These are phyloP conservation scores for Orussus abietinus DNA, from an alignment of 1,140 invertebrate species.

Conservation along the genomic window DNA sequence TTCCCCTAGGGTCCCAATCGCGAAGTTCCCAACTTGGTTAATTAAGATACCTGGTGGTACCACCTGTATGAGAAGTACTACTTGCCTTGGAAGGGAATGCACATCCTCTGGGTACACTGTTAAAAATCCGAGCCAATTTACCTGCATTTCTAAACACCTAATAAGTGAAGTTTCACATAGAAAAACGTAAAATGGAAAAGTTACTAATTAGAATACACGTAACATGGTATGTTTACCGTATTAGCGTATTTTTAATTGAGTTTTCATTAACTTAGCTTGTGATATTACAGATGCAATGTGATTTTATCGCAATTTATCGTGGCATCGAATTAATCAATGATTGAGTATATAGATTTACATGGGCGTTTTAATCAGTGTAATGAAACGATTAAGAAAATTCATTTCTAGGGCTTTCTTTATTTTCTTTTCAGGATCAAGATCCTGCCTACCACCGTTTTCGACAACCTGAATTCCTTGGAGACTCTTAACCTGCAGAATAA, in stretches of 20 bases:
- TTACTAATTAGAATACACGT: no score
- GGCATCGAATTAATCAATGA: conserved; percentile 4
- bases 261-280: no score
- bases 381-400: conserved; percentile 3
- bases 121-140: no score
- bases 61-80: no score
- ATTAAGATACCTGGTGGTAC: neutral
- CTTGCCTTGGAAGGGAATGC: no score
- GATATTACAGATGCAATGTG: conserved; percentile 5
- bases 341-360: neutral
- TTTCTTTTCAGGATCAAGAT: conserved; percentile 66
- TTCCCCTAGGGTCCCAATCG: no score
- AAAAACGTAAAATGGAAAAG: no score
- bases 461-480: conserved; percentile 84
- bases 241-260: no score
- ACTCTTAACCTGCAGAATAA: conserved; percentile 85
- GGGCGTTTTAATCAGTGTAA: conserved; percentile 5
- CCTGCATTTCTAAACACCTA: no score
- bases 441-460: conserved; percentile 74
- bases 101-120: no score
- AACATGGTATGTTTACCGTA: no score
- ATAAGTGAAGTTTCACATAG: no score
- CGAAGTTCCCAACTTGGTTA: neutral
- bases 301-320: conserved; percentile 4
- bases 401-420: neutral